Base-by-base conservation (phyloP, 1,140 invertebrate species). In the Hermetia illucens region DNA sequence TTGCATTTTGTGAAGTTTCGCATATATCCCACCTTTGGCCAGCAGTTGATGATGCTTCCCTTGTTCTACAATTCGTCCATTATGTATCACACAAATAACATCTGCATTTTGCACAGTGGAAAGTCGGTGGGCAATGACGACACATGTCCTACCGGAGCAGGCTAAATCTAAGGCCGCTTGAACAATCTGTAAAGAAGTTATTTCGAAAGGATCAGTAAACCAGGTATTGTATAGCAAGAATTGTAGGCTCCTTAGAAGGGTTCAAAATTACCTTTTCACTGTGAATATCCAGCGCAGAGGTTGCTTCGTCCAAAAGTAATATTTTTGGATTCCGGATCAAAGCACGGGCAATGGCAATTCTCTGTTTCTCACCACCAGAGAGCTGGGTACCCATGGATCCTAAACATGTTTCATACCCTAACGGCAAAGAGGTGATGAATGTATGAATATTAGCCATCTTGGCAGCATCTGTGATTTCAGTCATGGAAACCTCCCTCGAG, bases 41-140 rank as follows among this genome's bases (percentile, higher is more conserved):
- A 90, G 65, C 9, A 94, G 66, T 53, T 91, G 75, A 1, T 76
- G 66, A 59, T 94, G 89, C 3, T 74, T 82, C 18, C 89, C 89
- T 56, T 73, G 70, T 62, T 91, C 87, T 10, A 74, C 76, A 33
- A 92, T 75, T 16, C 61, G 57, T 3, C 82, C 82, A 49, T 75
- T 73, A 44, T 85, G 74, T 4, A 92, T 66, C 2, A 90, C 83
- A 48, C 76, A 80, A 46, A 89, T 93, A 33, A 67, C 57, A 56
- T 84, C 74, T 1, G 73, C 76, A 52, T 75, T 72, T 45, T 77
- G 64, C 20, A 86, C 72, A 0, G 82, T 84, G 5, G 78, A 70
- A 3, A 86, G 62, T 4, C 71, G 55, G 52, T 84, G 81, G 1
- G 80, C 81, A 29, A 83, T 78, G 8, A 77, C 72, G 6, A 83